Conservation (phyloP, 2,888 invertebrate species). For the Chrysodeixis includens region DNA sequence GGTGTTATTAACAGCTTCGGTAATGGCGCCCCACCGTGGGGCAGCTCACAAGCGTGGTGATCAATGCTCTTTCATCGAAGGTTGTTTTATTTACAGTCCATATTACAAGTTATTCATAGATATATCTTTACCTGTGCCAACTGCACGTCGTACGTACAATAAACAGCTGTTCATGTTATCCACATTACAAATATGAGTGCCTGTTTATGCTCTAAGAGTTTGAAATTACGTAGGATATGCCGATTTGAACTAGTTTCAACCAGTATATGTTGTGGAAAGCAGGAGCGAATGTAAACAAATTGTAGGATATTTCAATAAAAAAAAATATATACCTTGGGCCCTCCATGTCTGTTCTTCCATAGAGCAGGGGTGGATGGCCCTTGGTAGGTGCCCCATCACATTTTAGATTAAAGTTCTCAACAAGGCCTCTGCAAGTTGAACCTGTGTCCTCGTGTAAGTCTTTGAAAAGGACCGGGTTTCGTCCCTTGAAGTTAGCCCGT, state of each 20-base stretch:
- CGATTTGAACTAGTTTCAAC: neutral
- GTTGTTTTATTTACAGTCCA: neutral
- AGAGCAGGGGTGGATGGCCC: no score
- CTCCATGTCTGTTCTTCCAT: no score
- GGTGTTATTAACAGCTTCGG: conserved; percentile 1
- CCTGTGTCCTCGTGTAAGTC: no score
- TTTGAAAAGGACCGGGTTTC: no score
- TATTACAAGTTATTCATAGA: neutral
- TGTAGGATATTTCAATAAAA: neutral
- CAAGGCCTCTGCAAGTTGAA: no score
- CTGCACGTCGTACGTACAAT: neutral
- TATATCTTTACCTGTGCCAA: neutral
- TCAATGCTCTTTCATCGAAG: neutral
- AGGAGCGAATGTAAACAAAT: neutral
- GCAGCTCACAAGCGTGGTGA: neutral
- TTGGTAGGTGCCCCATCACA: no score
- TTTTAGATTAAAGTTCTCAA: no score
- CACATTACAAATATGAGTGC: neutral
- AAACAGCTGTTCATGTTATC: conserved; percentile 1
- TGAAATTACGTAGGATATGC: neutral
- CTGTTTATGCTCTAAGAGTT: neutral
- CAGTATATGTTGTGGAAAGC: neutral
- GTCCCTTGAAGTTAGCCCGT: no score
- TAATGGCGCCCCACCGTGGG: conserved; percentile 1
- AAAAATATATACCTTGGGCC: no score